Evolutionary conservation across 1,140 invertebrate species (phyloP), one percentile per base, ranked within the genome.

Genomic region (Andricus grossulariae): DNA sequence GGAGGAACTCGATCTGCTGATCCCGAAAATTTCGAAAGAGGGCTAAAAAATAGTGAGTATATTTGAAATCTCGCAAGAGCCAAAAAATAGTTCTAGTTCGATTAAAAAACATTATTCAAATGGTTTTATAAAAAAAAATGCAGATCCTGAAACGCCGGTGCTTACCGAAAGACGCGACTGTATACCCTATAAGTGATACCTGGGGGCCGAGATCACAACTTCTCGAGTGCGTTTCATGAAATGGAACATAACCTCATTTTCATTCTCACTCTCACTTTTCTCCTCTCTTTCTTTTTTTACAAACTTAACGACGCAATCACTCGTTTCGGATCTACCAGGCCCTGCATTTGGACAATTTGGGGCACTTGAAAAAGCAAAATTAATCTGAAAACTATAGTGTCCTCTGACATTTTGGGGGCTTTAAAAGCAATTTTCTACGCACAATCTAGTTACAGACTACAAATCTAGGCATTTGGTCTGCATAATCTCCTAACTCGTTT

Each of bases 221-320:
- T 32, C 25, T 66, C 60, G 25, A 39, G 60, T 13, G 39, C 60
- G 60, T 13, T 66, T 66, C 60, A 32, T 6, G 25, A 45, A 66
- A 66, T 66, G 60, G 32, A 15, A 39, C 60, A 66, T 39, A 32
- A 15, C 21, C 18, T 57, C 11, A 45, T 57, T 18, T 60, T 60
- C 57, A 66, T n/a, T 66, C 25, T 66, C 60, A 66, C 60, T 66
- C 32, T 13, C 60, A 66, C 13, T 39, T 32, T 25, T 13, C 13
- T 21, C 12, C 60, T 66, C 25, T 66, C 60, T 66, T 66, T 66
- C 60, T 66, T 39, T 66, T 66, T 66, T 66, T 66, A 66, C 60
- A 66, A 66, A 66, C 60, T 66, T 39, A 66, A 45, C 8, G 32
- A 39, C 60, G n/a, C 60, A 66, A 45, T 66, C 60, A 66, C n/a